A percentile compares a stretch with the other conserved stretches of the same genome.
Conservation (phyloP, 2,797 vertebrate species). For the Podargus strigoides region DNA sequence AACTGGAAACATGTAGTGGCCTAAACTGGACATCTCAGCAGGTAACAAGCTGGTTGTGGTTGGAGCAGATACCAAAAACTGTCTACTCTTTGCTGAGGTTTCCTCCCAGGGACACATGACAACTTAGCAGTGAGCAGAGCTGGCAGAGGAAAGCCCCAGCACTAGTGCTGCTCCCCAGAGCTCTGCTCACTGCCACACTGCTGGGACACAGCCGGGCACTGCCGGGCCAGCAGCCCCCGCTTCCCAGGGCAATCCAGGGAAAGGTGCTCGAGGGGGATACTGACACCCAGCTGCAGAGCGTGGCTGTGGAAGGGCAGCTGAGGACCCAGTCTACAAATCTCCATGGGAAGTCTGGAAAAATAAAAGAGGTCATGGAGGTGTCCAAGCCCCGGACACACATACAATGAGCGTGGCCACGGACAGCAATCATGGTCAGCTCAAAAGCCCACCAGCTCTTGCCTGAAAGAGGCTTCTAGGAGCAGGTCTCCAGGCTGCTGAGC, state of each 20-base stretch:
- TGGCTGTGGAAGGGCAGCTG: background rate
- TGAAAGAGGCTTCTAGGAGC: background rate
- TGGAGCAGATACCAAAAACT: background rate
- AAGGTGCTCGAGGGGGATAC: background rate
- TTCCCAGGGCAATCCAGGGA: background rate
- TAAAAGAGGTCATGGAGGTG: background rate
- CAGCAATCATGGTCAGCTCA: background rate
- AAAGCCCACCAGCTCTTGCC: background rate
- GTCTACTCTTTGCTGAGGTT: background rate
- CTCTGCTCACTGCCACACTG: background rate
- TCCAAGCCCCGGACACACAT: background rate
- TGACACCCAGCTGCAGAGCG: background rate
- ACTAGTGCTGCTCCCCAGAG: background rate
- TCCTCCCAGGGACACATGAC: background rate
- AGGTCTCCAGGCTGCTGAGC: background rate
- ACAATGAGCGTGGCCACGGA: background rate
- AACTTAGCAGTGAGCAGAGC: background rate
- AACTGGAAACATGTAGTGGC: background rate
- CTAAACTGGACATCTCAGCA: background rate
- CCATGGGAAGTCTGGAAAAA: background rate
- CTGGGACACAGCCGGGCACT: background rate
- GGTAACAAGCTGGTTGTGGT: background rate
- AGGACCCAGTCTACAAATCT: background rate
- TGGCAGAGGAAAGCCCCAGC: background rate
- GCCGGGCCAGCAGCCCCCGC: background rate